A percentile compares a stretch with the other conserved stretches of the same genome.
phyloP scores from a whole-genome alignment of 2,113 vertebrate genomes.

The Todiramphus chloris region DNA sequence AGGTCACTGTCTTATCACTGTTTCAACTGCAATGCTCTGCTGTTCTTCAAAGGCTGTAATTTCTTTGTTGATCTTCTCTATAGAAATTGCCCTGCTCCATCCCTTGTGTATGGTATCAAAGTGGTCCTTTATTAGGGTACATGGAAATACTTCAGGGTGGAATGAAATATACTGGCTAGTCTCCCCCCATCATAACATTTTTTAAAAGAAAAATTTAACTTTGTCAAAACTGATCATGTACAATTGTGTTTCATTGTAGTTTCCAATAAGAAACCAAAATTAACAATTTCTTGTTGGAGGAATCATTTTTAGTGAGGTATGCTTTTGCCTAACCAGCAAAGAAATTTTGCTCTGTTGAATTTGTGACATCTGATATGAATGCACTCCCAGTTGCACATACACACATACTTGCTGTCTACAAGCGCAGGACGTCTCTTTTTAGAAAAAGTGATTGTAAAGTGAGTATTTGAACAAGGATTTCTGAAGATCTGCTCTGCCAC shows the following conservation, averaged over 20 bases:
- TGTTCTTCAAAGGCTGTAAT: background rate
- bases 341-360: background rate
- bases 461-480: background rate
- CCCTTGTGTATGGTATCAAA: background rate
- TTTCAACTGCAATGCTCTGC: background rate
- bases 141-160: background rate
- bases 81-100: background rate
- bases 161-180: background rate
- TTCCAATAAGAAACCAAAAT: background rate
- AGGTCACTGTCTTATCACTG: background rate
- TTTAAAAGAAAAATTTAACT: background rate
- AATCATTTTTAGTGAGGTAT: background rate
- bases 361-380: background rate
- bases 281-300: background rate
- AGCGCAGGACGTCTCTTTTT: background rate
- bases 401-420: background rate
- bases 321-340: background rate
- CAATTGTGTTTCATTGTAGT: background rate
- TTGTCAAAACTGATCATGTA: background rate
- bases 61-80: background rate
- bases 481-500: background rate
- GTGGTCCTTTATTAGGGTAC: background rate
- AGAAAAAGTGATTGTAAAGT: background rate
- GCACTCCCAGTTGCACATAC: background rate
- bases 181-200: background rate